A percentile compares a stretch with the other conserved stretches of the same genome.
Conservation (phyloP, 2,888 invertebrate species). For the Cyrtodaria siliqua region DNA sequence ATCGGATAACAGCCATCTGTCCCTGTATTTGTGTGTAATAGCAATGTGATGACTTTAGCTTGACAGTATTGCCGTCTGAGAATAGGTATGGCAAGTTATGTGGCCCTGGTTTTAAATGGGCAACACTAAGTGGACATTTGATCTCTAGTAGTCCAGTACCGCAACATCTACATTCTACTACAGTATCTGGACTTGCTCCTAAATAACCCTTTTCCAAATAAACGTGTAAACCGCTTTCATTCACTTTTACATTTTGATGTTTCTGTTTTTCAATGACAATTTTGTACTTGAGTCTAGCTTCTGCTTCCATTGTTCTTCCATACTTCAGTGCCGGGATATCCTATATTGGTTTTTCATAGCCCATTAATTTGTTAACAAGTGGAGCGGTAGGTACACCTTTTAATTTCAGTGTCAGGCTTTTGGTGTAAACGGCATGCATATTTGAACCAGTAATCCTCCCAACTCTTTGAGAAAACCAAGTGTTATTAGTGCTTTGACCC, state of each 20-base stretch:
- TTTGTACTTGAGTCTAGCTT: background rate
- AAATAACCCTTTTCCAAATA: conserved; percentile 1
- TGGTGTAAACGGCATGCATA: conserved; percentile 1
- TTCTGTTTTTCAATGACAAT: background rate
- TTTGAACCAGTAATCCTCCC: background rate
- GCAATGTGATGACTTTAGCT: too few relatives aligned
- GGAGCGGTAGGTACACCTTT: too few relatives aligned
- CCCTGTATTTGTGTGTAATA: too few relatives aligned
- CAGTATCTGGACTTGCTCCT: conserved; percentile 8
- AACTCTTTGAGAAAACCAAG: background rate
- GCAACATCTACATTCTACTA: conserved; percentile 17
- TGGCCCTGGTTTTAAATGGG: background rate
- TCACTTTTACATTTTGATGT: background rate
- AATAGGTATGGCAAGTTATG: background rate
- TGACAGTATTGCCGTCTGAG: too few relatives aligned
- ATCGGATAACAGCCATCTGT: too few relatives aligned
- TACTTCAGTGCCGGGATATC: background rate
- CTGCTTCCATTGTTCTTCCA: background rate
- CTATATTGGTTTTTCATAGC: background rate
- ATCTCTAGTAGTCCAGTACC: conserved; percentile 19
- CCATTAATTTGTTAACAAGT: background rate
- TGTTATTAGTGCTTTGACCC: background rate
- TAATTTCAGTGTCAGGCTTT: background rate
- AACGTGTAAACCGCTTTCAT: conserved; percentile 3
- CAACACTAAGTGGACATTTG: conserved; percentile 9